These are phyloP conservation scores for Cololabis saira DNA, from an alignment of 2,113 vertebrate genomes.

Conservation along the genomic window DNA sequence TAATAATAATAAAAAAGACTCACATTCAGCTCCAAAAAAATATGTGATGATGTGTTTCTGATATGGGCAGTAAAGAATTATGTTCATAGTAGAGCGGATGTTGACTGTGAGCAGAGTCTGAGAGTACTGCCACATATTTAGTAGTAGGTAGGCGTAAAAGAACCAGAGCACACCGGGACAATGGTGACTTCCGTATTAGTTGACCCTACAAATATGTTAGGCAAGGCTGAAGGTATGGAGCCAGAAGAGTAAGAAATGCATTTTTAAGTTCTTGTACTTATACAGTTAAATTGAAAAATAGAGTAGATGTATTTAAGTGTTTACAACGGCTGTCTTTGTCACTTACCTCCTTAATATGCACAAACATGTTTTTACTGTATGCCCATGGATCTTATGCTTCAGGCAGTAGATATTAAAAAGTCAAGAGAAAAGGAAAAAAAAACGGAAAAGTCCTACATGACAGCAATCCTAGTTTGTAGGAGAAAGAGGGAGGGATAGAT, in stretches of 20 bases:
- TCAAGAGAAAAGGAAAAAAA: not conserved
- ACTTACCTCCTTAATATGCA: too few species aligned
- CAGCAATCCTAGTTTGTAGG: constrained; percentile 13
- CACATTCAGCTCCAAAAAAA: not conserved
- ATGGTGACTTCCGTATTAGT: not conserved
- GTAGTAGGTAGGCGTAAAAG: not conserved
- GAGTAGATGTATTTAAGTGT: too few species aligned
- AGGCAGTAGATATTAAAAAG: too few species aligned
- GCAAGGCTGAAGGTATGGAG: constrained; percentile 5
- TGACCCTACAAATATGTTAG: not conserved
- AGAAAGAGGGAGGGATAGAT: constrained; percentile 19
- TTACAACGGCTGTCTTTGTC: too few species aligned
- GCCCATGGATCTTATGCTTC: too few species aligned
- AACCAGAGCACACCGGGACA: not conserved
- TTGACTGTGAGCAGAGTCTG: not conserved
- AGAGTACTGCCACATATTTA: not conserved
- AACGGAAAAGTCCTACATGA: constrained; percentile 8
- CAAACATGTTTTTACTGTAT: too few species aligned
- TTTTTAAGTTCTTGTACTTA: not conserved
- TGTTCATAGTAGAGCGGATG: not conserved
- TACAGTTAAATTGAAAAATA: too few species aligned
- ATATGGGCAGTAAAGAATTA: too few species aligned
- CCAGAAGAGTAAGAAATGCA: not conserved
- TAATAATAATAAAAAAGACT: too few species aligned
- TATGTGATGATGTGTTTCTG: not conserved